Evolutionary conservation across 2,797 vertebrate species (phyloP).

Genomic region (Hypotaenidia philippensis): DNA sequence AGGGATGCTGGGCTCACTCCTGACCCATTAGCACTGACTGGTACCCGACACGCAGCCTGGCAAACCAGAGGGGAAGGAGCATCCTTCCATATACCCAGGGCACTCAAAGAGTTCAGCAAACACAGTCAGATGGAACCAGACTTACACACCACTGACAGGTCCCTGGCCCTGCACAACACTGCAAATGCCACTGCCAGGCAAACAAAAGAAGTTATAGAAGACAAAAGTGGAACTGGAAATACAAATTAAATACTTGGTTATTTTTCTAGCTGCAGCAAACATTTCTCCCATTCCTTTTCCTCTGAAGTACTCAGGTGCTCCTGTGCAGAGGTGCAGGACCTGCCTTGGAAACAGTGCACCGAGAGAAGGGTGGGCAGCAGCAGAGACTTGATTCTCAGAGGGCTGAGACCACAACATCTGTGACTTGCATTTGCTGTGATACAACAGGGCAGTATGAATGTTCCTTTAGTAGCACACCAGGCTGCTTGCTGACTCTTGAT

Average conservation of each 20-base stretch:
- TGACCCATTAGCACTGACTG: background rate
- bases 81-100: fast-evolving
- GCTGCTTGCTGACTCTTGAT: background rate
- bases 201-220: background rate
- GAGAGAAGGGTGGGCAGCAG: background rate
- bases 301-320: background rate
- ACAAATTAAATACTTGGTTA: background rate
- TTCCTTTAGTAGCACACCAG: background rate
- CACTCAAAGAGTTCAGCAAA: background rate
- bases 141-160: background rate
- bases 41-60: background rate
- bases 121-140: background rate
- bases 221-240: background rate
- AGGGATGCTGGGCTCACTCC: background rate
- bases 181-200: background rate
- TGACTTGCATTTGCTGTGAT: background rate
- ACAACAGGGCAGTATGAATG: background rate
- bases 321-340: background rate
- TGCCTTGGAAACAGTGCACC: background rate
- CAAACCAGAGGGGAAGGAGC: background rate
- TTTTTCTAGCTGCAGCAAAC: background rate
- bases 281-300: background rate
- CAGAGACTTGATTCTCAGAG: background rate
- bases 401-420: background rate
- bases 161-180: background rate